A percentile compares a stretch with the other conserved stretches of the same genome.
Conservation (phyloP, 2,113 vertebrate species). For the Petroica traversi region DNA sequence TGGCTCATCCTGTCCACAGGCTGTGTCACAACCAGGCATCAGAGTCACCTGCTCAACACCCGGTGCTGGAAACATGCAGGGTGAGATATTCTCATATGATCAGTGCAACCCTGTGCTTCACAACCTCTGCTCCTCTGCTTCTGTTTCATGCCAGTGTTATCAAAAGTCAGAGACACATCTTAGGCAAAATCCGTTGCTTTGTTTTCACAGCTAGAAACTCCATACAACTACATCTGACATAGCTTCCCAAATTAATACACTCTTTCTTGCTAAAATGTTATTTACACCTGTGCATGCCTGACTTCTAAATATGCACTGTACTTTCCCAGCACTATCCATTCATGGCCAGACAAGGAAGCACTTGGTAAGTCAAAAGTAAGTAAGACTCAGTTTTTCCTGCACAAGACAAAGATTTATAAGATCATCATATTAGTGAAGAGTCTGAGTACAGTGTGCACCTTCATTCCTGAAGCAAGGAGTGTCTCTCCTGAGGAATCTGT, state of each 20-base stretch:
- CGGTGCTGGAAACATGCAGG: fast-evolving
- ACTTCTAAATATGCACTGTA: not conserved
- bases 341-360: not conserved
- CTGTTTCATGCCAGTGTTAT: not conserved
- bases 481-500: slow-evolving; percentile 61
- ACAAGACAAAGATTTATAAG: not conserved
- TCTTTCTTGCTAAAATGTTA: not conserved
- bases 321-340: not conserved
- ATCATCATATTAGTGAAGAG: not conserved
- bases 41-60: fast-evolving
- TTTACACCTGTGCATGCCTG: not conserved
- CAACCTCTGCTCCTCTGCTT: not conserved
- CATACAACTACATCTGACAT: not conserved
- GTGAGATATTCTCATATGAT: not conserved
- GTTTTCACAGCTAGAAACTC: not conserved
- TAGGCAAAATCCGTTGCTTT: not conserved
- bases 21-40: not conserved
- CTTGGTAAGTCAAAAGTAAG: not conserved
- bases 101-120: not conserved
- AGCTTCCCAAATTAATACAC: not conserved
- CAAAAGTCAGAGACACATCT: not conserved
- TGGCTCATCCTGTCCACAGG: not conserved
- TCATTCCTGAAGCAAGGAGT: slow-evolving; percentile 72
- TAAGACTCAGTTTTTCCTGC: not conserved
- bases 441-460: not conserved